Evolutionary conservation across 2,113 vertebrate genomes (phyloP), one percentile per base, ranked within the genome.

Genomic region (Tylochromis polylepis): DNA sequence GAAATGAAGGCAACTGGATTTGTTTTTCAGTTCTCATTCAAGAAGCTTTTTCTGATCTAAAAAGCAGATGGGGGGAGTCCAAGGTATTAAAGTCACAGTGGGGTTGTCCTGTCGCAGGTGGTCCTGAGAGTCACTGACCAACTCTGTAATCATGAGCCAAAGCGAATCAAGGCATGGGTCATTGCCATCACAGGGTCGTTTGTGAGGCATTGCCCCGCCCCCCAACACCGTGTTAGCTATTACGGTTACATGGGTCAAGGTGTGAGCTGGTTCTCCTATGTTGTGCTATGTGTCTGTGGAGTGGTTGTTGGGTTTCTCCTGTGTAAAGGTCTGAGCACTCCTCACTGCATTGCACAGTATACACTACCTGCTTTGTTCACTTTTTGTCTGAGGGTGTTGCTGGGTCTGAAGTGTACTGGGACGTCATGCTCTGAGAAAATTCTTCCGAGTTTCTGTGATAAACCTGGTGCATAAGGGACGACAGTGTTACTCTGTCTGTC

Each of bases 121-220:
- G 2, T 29, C 12, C 57, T 59, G 14, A 0, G 36, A 41, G 36
- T 41, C 31, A 12, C 3, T 5, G 18, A 0, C 0, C 60, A 12
- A 38, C 34, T 38, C 62, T 67, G 20, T 22, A 14, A 38, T 67
- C 0, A 14, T 41, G 62, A 67, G 62, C 20, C 62, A 67, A 67
- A 22, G 34, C 2, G 6, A 65, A 1, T 65, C 60, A n/a, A 38
- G 20, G 34, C n/a, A 9, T 46, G 0, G 3, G 14, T 34, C 59
- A 11, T 4, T 6, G 10, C 24, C 22, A 18, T 49, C 24, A 11
- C 15, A 1, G 5, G 43, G 43, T 20, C 9, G 3, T 49, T 29
- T 12, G 24, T 20, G 70, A 49, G 70, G 24, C 15, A 29, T 29
- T 49, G 41, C 67, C 15, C 46, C 8, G 12, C 41, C 41, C 22